Base-by-base conservation (phyloP, 2,888 invertebrate genomes). In the Pyrrhia umbra region DNA sequence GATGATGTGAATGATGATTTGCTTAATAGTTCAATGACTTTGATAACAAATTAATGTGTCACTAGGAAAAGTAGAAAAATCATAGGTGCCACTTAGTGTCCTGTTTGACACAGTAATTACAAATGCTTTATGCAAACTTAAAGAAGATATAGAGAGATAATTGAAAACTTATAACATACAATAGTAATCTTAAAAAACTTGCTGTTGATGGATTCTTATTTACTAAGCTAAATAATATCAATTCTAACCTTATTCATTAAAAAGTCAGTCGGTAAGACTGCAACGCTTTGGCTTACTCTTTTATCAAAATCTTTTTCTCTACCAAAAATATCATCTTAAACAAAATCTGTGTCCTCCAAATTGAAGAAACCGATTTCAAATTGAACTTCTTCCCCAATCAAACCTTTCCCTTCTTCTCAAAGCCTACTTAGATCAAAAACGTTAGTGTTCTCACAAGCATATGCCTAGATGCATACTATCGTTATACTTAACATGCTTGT, bases 1-100 rank as follows among this genome's bases (percentile, higher is more conserved):
- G n/a, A 23, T 50, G 15, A 2, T 15, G 10, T 15, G 27, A 18
- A 70, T 62, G 62, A 61, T 40, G 51, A 51, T 62, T 62, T 27
- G 2, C 0, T 16, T 3, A n/a, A 10, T 10, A 15, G 2, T 39
- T 25, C n/a, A 9, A n/a, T 46, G 13, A 55, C 16, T 3, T 37
- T 9, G 9, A 2, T 16, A 27, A n/a, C 10, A 5, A 0, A 25
- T 5, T 64, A 0, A 13, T 30, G 0, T 30, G 13, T 13, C 2
- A 30, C n/a, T n/a, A n/a, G n/a, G n/a, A n/a, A n/a, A n/a, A n/a
- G n/a, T n/a, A n/a, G n/a, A n/a, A n/a, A n/a, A n/a, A n/a, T n/a
- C n/a, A n/a, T n/a, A n/a, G n/a, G n/a, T n/a, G n/a, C n/a, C n/a
- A n/a, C n/a, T n/a, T n/a, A n/a, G n/a, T n/a, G n/a, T n/a, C n/a